Evolutionary conservation across 2,888 invertebrate species (phyloP).

Genomic region (Trissolcus brochymenae): DNA sequence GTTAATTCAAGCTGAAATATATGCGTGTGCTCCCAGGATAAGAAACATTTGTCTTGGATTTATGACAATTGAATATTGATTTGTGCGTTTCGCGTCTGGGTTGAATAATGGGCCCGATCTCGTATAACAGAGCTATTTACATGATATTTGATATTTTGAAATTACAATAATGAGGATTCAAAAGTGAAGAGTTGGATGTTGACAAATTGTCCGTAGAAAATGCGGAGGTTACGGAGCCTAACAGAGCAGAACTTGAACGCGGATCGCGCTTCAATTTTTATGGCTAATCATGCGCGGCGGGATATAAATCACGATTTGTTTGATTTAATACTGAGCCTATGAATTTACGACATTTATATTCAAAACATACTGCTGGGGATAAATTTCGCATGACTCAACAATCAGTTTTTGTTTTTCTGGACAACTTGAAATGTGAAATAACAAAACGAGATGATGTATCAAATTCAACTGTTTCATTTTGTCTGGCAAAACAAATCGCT

Average conservation of each 20-base stretch:
- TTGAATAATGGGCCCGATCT: constrained; percentile 1
- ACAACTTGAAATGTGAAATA: not conserved
- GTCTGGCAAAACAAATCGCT: no score
- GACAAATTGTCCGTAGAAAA: constrained; percentile 24
- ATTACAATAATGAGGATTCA: constrained; percentile 26
- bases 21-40: not conserved
- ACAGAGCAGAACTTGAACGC: constrained; percentile 21
- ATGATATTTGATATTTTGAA: not conserved
- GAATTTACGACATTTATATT: constrained; percentile 31
- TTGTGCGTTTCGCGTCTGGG: constrained; percentile 7
- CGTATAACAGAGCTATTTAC: not conserved
- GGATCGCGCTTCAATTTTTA: constrained; percentile 21
- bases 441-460: not conserved
- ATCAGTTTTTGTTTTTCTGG: constrained; percentile 5
- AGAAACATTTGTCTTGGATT: constrained; percentile 13
- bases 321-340: constrained; percentile 24
- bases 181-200: constrained; percentile 3
- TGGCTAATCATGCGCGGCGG: constrained; percentile 20
- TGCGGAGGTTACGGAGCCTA: not conserved
- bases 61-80: constrained; percentile 17
- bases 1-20: no score
- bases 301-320: constrained; percentile 23
- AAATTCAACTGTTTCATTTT: not conserved
- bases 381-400: constrained; percentile 17
- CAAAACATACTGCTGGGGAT: constrained; percentile 9